These are phyloP conservation scores for Podarcis lilfordi DNA, from an alignment of 2,797 vertebrate species.

Conservation along the genomic window DNA sequence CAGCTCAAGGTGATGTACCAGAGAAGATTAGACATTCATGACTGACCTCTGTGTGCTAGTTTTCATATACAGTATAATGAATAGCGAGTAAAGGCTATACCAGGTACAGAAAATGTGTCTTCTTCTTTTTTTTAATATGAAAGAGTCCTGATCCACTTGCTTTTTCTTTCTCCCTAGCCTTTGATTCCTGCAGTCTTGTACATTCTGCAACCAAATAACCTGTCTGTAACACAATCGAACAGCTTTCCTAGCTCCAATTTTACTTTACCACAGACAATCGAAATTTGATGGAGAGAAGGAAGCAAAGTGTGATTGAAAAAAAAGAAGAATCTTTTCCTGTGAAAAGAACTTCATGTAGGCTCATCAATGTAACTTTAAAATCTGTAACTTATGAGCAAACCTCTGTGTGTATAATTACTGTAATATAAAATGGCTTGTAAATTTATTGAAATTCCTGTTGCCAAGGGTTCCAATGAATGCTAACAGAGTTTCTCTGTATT, in stretches of 20 bases:
- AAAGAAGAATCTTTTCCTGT: constrained; percentile 45
- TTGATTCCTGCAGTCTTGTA: constrained; percentile 49
- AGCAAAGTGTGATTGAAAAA: constrained; percentile 63
- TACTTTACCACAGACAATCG: constrained; percentile 66
- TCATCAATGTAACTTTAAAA: constrained; percentile 80
- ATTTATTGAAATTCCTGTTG: constrained; percentile 79
- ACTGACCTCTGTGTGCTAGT: constrained; percentile 24
- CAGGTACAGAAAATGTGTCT: constrained; percentile 38
- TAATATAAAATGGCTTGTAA: constrained; percentile 91
- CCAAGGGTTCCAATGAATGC: constrained; percentile 85
- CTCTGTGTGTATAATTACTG: constrained; percentile 81
- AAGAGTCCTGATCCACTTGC: constrained; percentile 9
- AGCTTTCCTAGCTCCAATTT: constrained; percentile 56
- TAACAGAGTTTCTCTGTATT: constrained; percentile 82
- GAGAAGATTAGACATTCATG: constrained; percentile 55
- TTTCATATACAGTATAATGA: constrained; percentile 20
- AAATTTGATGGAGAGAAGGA: constrained; percentile 51
- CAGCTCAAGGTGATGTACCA: constrained; percentile 56
- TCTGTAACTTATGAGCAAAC: constrained; percentile 80
- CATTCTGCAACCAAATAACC: constrained; percentile 51
- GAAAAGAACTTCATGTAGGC: constrained; percentile 71
- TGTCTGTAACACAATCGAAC: constrained; percentile 44
- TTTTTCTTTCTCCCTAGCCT: constrained; percentile 53
- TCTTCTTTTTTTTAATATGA: constrained; percentile 14
- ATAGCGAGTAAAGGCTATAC: constrained; percentile 40